phyloP scores from a whole-genome alignment of 53 echinoderm and acorn worm species.

The Actinopyga echinites region DNA sequence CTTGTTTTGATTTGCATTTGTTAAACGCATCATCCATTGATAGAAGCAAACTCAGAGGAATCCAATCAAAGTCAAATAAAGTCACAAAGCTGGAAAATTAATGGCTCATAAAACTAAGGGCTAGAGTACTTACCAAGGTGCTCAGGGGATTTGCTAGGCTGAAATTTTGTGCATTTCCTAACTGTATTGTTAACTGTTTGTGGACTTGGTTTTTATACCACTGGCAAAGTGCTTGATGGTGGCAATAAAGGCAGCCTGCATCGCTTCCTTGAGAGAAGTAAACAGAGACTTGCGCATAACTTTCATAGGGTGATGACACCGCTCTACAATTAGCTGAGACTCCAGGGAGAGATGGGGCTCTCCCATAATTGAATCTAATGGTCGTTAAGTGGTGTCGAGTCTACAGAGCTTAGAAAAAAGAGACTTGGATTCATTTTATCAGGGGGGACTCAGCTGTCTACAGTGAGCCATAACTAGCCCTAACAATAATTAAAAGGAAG shows the following conservation, averaged over 20 bases:
- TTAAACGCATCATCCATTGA: slow-evolving; percentile 37
- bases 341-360: slow-evolving; percentile 11
- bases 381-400: background rate
- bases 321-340: slow-evolving; percentile 19
- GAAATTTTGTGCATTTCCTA: slow-evolving; percentile 10
- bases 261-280: slow-evolving; percentile 14
- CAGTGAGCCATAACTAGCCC: slow-evolving; percentile 23
- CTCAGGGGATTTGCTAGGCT: slow-evolving; percentile 1
- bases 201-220: slow-evolving; percentile 18
- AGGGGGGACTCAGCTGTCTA: background rate
- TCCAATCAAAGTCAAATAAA: slow-evolving; percentile 35
- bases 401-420: too few species aligned
- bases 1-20: slow-evolving; percentile 26
- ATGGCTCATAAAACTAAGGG: slow-evolving; percentile 32
- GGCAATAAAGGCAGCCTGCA: slow-evolving; percentile 5
- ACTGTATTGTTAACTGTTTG: slow-evolving; percentile 12
- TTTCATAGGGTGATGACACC: slow-evolving; percentile 2
- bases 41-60: background rate
- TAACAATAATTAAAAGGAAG: background rate
- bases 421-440: background rate
- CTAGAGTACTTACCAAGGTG: slow-evolving; percentile 23
- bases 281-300: slow-evolving; percentile 19
- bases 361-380: slow-evolving; percentile 36
- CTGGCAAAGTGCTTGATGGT: slow-evolving; percentile 30
- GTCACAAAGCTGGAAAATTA: slow-evolving; percentile 23